Evolutionary conservation across 2,888 invertebrate genomes (phyloP).

Genomic region (Callosobruchus maculatus): DNA sequence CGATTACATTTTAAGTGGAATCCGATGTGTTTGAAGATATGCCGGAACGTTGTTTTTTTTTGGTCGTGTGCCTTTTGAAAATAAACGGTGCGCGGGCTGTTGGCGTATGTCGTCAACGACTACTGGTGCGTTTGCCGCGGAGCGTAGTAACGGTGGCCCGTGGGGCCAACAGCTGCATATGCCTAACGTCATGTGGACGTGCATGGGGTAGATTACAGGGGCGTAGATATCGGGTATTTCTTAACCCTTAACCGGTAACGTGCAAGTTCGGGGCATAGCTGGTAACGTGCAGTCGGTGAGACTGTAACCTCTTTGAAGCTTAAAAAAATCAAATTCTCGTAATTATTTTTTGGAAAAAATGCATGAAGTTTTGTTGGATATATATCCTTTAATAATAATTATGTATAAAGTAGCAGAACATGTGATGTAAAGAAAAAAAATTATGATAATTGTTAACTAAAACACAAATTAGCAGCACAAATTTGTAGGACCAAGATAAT

Average conservation of each 20-base stretch:
- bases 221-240: constrained; percentile 27
- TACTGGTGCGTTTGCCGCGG: constrained; percentile 29
- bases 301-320: no score
- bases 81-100: background rate
- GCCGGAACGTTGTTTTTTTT: background rate
- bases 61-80: background rate
- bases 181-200: constrained; percentile 43
- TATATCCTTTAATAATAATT: no score
- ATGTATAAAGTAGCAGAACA: no score
- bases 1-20: background rate
- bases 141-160: constrained; percentile 42
- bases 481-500: no score
- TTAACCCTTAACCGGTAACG: background rate
- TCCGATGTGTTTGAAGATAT: background rate
- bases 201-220: constrained; percentile 47
- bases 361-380: no score
- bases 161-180: constrained; percentile 46
- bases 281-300: no score
- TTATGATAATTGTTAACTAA: no score
- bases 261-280: no score
- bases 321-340: no score
- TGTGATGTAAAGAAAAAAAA: no score
- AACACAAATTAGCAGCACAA: no score
- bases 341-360: no score
- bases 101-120: constrained; percentile 5